Base-by-base conservation (phyloP, 1,140 invertebrate genomes). In the Drosophila nigromelanica region DNA sequence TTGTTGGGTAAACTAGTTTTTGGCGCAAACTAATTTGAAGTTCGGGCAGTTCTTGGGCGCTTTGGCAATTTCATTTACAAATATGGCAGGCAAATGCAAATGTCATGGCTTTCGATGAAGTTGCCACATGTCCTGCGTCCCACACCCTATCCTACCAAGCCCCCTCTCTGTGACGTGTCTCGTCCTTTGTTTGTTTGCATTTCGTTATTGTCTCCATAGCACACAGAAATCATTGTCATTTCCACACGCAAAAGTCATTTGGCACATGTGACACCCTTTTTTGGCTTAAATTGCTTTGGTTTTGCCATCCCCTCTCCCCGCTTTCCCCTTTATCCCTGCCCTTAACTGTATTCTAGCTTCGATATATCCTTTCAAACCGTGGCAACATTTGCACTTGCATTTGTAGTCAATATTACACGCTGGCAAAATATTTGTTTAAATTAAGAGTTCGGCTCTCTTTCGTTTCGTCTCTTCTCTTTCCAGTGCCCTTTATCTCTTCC, bases 381-480 rank as follows among this genome's bases (percentile, higher is more conserved):
- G 87, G 87, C 87, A 90, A 90, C 87, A 90, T 90, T 90, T 90
- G 87, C 87, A 90, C 87, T 80, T 87, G 87, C 81, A 77, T 90
- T 90, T 83, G 79, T 90, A 90, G 81, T 90, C 81, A 86, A 90
- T 90, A 90, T 90, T 82, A 85, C 76, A 90, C 70, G 71, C 78
- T 77, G 62, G 60, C 80, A 73, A 86, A 78, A 87, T 87, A 82
- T 87, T 87, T 87, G 76, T 75, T 86, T 76, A 87, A 87, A 89
- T 89, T 79, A 82, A 89, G 82, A 69, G 76, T 64, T 69, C 48
- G 12, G 15, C 40, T 35, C 35, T 54, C 10, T 18, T 27, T 21
- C 27, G 6, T 14, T 14, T 37, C 4, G 5, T 1, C 11, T 35
- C 3, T 15, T 14, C 0, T 35, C 1, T 8, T 30, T 12, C 35